phyloP scores from a whole-genome alignment of 2,113 vertebrate species.

The Anser cygnoides region DNA sequence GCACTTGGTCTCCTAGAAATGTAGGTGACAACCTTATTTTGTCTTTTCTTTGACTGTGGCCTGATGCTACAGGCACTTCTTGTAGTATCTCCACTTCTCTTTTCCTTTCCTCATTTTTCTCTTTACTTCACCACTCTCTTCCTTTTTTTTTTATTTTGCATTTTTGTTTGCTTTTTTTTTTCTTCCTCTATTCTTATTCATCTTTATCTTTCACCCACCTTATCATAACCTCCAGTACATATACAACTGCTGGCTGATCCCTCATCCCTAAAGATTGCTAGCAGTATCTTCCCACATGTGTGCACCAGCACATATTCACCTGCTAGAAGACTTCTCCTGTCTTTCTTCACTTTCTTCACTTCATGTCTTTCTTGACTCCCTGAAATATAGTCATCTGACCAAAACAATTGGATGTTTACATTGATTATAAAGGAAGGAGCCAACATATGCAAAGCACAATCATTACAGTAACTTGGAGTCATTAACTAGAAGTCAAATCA shows the following conservation, averaged over 20 bases:
- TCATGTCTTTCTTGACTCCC: background rate
- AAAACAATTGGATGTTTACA: background rate
- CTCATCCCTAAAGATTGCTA: background rate
- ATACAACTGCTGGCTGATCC: conserved; percentile 33
- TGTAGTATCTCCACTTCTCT: background rate
- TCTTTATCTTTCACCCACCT: background rate
- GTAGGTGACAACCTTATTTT: background rate
- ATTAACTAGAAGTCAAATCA: background rate
- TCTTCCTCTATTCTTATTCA: background rate
- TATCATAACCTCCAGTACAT: background rate
- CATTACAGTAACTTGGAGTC: background rate
- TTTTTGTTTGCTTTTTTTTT: no score
- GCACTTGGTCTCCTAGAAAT: background rate
- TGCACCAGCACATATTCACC: background rate
- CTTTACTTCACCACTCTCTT: background rate
- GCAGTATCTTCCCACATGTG: background rate
- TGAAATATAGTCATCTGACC: background rate
- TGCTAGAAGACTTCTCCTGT: background rate
- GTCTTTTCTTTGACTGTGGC: background rate
- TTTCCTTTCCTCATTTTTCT: background rate
- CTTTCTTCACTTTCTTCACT: background rate
- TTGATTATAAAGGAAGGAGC: background rate
- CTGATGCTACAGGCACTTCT: background rate
- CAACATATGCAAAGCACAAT: fast-evolving
- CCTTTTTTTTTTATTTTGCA: no score